Evolutionary conservation across 2,888 invertebrate genomes (phyloP).

Genomic region (Trilocha varians): DNA sequence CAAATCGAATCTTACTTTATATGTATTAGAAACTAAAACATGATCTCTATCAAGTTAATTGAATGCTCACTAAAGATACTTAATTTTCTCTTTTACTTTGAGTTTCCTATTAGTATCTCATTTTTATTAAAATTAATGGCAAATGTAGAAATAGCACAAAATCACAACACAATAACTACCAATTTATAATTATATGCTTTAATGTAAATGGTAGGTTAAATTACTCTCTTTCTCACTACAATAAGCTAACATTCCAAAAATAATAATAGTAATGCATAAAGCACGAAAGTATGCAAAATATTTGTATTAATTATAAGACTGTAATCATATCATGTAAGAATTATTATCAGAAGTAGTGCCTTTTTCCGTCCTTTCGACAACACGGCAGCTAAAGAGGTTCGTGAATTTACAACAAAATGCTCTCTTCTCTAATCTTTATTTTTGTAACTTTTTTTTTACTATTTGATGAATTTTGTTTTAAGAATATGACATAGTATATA

Average conservation of each 20-base stretch:
- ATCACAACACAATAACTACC: no score
- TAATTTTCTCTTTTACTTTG: constrained; percentile 25
- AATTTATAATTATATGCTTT: no score
- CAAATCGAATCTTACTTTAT: neutral
- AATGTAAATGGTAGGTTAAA: no score
- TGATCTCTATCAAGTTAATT: neutral
- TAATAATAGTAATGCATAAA: neutral
- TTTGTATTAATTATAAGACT: constrained; percentile 1
- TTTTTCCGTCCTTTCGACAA: constrained; percentile 21
- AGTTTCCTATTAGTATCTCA: neutral
- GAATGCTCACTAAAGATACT: constrained; percentile 51
- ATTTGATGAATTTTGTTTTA: neutral
- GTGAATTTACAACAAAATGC: constrained; percentile 6
- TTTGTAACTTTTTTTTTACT: neutral
- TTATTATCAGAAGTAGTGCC: constrained; percentile 1
- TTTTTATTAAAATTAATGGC: neutral
- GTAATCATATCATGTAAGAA: constrained; percentile 1
- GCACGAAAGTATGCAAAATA: neutral
- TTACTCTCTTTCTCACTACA: neutral
- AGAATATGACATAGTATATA: constrained; percentile 1
- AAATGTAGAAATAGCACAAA: neutral
- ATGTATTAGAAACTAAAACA: neutral
- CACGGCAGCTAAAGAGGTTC: constrained; percentile 17
- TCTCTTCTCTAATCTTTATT: constrained; percentile 3
- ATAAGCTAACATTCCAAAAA: neutral